Base-by-base conservation (phyloP, 2,113 vertebrate genomes). In the Myiozetetes cayanensis region DNA sequence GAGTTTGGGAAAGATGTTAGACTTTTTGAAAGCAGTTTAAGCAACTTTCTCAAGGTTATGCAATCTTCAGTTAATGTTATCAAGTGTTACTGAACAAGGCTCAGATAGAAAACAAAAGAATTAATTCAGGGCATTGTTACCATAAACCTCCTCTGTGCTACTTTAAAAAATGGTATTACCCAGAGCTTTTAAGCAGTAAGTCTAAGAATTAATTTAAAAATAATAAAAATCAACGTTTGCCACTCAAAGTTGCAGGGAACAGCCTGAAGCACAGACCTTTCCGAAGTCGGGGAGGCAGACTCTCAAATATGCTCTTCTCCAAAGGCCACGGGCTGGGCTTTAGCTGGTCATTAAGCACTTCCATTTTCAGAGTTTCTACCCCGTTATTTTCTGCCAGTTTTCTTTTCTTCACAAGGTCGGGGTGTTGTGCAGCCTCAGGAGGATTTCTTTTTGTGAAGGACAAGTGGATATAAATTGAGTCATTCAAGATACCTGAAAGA, bases 241-340 rank as follows among this genome's bases (percentile, higher is more conserved):
- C 25, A 46, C 20, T 76, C 58, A 50, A 13, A 73, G 19, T 81
- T 61, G 41, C 8, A 62, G 28, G 31, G 63, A 44, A 72, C 22
- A 86, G 49, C 27, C 33, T 56, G 49, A 85, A 86, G 62, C 24
- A 65, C 2, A 28, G 76, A 99, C 99, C 99, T 98, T 96, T 97
- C 39, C 95, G 97, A 71, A 99, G 97, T 9, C 87, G 85, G 10
- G 98, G 97, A 2, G 99, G 98, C 15, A 99, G 91, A 44, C 95
- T 97, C 47, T 98, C 93, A 72, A 97, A 96, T 33, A 98, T 91
- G 47, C 97, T 87, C 46, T 98, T 97, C 12, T 99, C 98, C 96
- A 98, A 81, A 93, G 98, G 98, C 98, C 98, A 98, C 50, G 98
- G 92, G 43, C 96, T 96, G 77, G 95, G 95, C 12, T 87, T 95